A percentile compares a stretch with the other conserved stretches of the same genome.
phyloP scores from a whole-genome alignment of 2,113 vertebrate genomes.

The Psittacara wagleri region DNA sequence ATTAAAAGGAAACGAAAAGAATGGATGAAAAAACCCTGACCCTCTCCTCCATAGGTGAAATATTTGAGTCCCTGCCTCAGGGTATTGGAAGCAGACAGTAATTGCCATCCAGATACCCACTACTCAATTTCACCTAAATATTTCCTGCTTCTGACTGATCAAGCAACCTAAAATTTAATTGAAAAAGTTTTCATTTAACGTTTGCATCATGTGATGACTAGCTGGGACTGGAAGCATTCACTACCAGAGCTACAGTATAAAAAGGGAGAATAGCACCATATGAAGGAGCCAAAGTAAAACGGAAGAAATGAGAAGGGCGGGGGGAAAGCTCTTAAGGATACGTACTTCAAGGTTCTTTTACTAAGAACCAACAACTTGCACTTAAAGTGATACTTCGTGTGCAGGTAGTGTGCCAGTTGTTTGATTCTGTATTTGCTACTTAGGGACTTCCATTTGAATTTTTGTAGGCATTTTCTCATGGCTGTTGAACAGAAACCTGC shows the following conservation, averaged over 20 bases:
- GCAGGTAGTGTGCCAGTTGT: neutral
- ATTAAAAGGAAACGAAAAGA: slow-evolving; percentile 69
- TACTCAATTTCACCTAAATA: slow-evolving; percentile 39
- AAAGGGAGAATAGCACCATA: slow-evolving; percentile 7
- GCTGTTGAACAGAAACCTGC: slow-evolving; percentile 30
- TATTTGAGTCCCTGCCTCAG: slow-evolving; percentile 44
- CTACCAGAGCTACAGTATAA: neutral
- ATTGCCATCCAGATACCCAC: slow-evolving; percentile 45
- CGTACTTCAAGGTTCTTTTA: slow-evolving; percentile 29
- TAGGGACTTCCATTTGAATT: slow-evolving; percentile 1
- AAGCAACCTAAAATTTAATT: slow-evolving; percentile 54
- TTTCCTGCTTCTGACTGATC: slow-evolving; percentile 48
- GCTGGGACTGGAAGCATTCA: slow-evolving; percentile 17
- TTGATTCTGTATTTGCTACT: slow-evolving; percentile 6
- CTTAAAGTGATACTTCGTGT: neutral
- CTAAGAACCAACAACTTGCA: slow-evolving; percentile 6
- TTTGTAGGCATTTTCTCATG: slow-evolving; percentile 25
- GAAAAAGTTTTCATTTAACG: slow-evolving; percentile 7
- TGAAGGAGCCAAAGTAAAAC: slow-evolving; percentile 37
- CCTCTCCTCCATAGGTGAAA: slow-evolving; percentile 60
- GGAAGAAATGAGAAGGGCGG: neutral
- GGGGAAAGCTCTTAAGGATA: neutral
- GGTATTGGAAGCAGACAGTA: slow-evolving; percentile 49
- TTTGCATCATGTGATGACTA: slow-evolving; percentile 28
- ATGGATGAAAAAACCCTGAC: slow-evolving; percentile 66